Conservation (phyloP, 2,113 vertebrate genomes). For the Cricetomys ansorgei region DNA sequence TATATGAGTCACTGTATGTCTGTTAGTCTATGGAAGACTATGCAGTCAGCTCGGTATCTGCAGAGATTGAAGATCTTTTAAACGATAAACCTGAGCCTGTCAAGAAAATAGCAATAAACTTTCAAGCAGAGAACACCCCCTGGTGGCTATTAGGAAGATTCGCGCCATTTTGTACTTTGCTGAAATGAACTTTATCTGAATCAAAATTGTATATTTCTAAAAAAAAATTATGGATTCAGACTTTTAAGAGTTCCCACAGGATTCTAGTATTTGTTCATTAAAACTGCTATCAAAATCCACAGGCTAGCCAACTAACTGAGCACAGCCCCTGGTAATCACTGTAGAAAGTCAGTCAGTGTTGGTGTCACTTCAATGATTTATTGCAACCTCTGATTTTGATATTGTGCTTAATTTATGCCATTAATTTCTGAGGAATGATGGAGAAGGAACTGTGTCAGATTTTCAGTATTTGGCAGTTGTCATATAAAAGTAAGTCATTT, state of each 20-base stretch:
- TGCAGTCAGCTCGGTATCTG: not conserved
- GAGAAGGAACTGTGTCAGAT: slow-evolving; percentile 24
- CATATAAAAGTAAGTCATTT: slow-evolving; percentile 43
- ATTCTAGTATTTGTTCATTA: slow-evolving; percentile 27
- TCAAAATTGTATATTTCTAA: slow-evolving; percentile 7
- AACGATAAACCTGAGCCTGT: slow-evolving; percentile 32
- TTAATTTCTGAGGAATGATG: slow-evolving; percentile 27
- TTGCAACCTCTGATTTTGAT: not conserved
- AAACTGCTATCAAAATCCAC: not conserved
- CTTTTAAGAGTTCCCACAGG: slow-evolving; percentile 8
- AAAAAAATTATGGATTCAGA: not conserved
- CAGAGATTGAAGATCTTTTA: slow-evolving; percentile 19
- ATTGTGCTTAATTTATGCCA: slow-evolving; percentile 8
- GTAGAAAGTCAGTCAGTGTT: not conserved
- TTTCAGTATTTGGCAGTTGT: slow-evolving; percentile 51
- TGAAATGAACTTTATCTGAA: not conserved
- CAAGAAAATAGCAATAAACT: not conserved
- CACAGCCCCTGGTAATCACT: not conserved
- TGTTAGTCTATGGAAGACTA: not conserved
- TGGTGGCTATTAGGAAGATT: slow-evolving; percentile 61
- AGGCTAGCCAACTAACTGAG: not conserved
- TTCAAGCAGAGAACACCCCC: slow-evolving; percentile 60
- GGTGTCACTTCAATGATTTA: slow-evolving; percentile 2
- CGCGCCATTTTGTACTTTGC: not conserved
- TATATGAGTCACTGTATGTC: not conserved